Conservation (phyloP, 2,888 invertebrate genomes). For the Ellobium chinense region DNA sequence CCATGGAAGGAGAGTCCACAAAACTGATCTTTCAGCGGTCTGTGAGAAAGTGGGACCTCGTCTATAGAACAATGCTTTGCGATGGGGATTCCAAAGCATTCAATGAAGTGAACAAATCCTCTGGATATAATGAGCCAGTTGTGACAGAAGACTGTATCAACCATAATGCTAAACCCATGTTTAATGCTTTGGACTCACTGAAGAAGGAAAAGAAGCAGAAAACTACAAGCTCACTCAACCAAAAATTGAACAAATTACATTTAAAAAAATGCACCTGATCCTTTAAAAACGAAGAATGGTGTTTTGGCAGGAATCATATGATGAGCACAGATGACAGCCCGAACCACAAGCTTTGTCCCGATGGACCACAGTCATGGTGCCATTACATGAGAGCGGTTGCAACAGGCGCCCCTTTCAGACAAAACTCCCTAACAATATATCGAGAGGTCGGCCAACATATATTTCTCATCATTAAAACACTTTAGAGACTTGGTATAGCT, state of each 20-base stretch:
- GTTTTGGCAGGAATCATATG: conserved; percentile 30
- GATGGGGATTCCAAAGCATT: conserved; percentile 13
- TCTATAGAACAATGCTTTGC: conserved; percentile 12
- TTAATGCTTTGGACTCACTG: conserved; percentile 11
- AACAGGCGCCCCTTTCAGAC: background rate
- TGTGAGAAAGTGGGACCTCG: background rate
- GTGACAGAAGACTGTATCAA: conserved; percentile 27
- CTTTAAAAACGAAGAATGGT: conserved; percentile 19
- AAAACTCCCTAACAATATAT: background rate
- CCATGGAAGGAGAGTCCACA: conserved; percentile 7
- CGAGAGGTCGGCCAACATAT: background rate
- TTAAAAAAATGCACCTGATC: conserved; percentile 16
- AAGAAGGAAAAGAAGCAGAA: conserved; percentile 7
- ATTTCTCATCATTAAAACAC: background rate
- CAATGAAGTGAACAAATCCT: background rate
- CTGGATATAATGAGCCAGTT: background rate
- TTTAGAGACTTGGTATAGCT: background rate
- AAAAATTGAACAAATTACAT: conserved; percentile 23
- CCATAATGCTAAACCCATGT: conserved; percentile 14
- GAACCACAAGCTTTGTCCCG: conserved; percentile 7
- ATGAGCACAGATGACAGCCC: conserved; percentile 7
- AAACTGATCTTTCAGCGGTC: background rate
- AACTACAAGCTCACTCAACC: conserved; percentile 10
- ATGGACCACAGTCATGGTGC: conserved; percentile 15
- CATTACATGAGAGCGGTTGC: conserved; percentile 2